phyloP scores from a whole-genome alignment of 2,888 invertebrate genomes.

The Ligdia adustata region DNA sequence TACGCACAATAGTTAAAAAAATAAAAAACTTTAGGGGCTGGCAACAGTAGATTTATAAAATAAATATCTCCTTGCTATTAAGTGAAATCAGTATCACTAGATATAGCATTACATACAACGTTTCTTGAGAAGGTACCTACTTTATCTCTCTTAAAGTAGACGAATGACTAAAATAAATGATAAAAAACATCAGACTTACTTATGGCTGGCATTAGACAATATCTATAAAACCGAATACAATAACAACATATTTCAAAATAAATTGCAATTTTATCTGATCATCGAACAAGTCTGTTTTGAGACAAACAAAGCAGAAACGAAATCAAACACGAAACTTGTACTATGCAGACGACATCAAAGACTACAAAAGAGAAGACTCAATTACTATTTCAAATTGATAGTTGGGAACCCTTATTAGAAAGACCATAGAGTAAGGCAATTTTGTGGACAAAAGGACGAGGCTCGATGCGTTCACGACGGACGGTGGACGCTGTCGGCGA shows the following conservation, averaged over 20 bases:
- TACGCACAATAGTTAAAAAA: too few relatives aligned
- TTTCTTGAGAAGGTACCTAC: too few relatives aligned
- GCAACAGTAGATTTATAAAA: too few relatives aligned
- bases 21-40: too few relatives aligned
- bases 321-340: constrained; percentile 50
- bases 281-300: constrained; percentile 43
- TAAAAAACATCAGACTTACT: too few relatives aligned
- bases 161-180: too few relatives aligned
- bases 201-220: constrained; percentile 9
- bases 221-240: constrained; percentile 17
- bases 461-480: constrained; percentile 53
- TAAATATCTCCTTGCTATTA: too few relatives aligned
- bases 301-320: constrained; percentile 50
- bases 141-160: too few relatives aligned
- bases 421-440: constrained; percentile 77
- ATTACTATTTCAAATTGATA: constrained; percentile 74
- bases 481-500: constrained; percentile 60
- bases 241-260: constrained; percentile 31
- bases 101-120: too few relatives aligned
- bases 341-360: constrained; percentile 74
- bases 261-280: constrained; percentile 45
- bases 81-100: too few relatives aligned
- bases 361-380: constrained; percentile 63
- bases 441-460: constrained; percentile 78
- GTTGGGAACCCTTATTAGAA: constrained; percentile 78